Base-by-base conservation (phyloP, 2,888 invertebrate genomes). In the Patella ulyssiponensis region DNA sequence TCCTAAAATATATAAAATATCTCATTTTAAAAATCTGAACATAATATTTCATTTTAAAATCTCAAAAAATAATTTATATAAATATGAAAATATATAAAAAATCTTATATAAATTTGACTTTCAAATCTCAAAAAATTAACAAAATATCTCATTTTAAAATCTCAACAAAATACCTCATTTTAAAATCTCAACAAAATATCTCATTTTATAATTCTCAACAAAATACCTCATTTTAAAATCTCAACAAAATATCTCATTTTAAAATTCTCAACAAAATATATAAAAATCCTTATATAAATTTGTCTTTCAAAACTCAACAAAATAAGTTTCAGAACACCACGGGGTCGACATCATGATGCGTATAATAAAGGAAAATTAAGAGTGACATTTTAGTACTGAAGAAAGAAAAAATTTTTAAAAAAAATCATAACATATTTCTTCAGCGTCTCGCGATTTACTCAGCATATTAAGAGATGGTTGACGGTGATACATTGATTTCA, bases 1-100 rank as follows among this genome's bases (percentile, higher is more conserved):
- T 75, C 91, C 90, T 90, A 84, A 9, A 78, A 77, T 73, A 20
- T 27, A 14, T 20, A 51, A n/a, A 17, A 44, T 14, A 69, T 27
- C 12, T 51, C 20, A 44, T 27, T 15, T 12, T 7, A 44, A 44
- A 44, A 20, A 44, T 27, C 51, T 72, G 14, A 44, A 20, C 72
- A 72, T 17, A 14, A 12, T 14, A 20, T 72, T 0, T 44, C 17
- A 20, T 15, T 51, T 15, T 1, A 15, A 71, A 44, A 44, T 33
- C 14, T 44, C 23, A 27, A n/a, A 23, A 44, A 33, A 71, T 71
- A 71, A 3, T 12, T 23, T 14, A 71, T 9, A 5, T 12, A 5
- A 71, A 9, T n/a, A n/a, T n/a, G n/a, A 33, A 12, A 14, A 71
- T 23, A 44, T 27, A 52, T 3, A 44, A 53, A 33, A 70, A 20